Evolutionary conservation across 2,797 vertebrate genomes (phyloP), one percentile per base, ranked within the genome.

Genomic region (Myotis daubentonii): DNA sequence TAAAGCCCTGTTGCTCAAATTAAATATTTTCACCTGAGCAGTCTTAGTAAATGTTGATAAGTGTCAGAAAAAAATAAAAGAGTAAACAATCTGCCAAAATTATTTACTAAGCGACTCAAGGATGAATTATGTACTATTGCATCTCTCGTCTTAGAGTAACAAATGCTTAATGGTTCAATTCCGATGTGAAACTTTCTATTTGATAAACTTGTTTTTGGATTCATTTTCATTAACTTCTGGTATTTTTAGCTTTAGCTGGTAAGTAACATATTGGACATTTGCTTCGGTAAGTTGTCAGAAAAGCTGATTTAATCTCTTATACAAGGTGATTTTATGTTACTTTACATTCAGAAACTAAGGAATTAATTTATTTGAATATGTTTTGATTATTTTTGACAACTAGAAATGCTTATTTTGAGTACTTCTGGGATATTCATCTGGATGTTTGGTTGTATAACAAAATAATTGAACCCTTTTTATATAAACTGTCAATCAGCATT

Each of bases 341-440:
- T 94, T 93, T 93, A 30, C 81, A 95, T 87, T 93, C 79, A 89
- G 51, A 94, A 94, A 80, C 38, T 25, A 44, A 86, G 23, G 12
- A 87, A 91, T 76, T 94, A 79, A 87, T 86, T 74, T 89, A 91
- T 96, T 94, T 94, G 90, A 94, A 66, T 94, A 66, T 96, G n/a
- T 96, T 96, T 93, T 96, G 76, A 92, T 81, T 91, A 76, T 57
- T 89, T 95, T 94, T 95, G 94, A 96, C 95, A 96, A 93, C 65
- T 87, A 72, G 89, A 89, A 87, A 92, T 89, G 6, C 19, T 80
- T 91, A 91, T 91, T 92, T 95, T 86, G 38, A 95, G 17, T 86
- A 72, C 8, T 90, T 89, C 51, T 28, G 17, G 20, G 8, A 72
- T 81, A 87, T 76, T 89, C 85, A 92, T 94, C 66, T 95, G 22